A percentile compares a stretch with the other conserved stretches of the same genome.
phyloP scores from a whole-genome alignment of 2,888 invertebrate genomes.

The Buathra laborator region DNA sequence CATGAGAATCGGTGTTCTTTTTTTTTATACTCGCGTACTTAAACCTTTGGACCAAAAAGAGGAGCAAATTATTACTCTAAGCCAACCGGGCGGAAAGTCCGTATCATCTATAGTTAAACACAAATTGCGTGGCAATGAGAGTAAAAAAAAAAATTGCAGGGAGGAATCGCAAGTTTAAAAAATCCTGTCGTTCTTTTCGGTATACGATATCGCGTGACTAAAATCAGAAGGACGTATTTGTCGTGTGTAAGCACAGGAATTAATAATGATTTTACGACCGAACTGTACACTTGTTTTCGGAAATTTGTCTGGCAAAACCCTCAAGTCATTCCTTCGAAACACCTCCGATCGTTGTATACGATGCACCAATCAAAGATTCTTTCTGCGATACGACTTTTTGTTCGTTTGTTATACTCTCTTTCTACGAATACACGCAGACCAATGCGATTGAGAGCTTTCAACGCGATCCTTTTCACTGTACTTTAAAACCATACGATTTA shows the following conservation, averaged over 20 bases:
- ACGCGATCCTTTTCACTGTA: conserved; percentile 14
- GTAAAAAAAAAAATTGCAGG: no score
- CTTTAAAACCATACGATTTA: conserved; percentile 39
- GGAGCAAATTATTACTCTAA: conserved; percentile 24
- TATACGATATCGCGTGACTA: not conserved
- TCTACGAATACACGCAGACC: conserved; percentile 4
- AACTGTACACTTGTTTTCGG: not conserved
- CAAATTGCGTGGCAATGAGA: conserved; percentile 1
- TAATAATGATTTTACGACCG: not conserved
- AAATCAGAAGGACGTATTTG: no score
- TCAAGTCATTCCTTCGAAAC: not conserved
- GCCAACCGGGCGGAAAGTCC: not conserved
- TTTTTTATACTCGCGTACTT: conserved; percentile 40
- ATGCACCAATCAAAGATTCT: not conserved
- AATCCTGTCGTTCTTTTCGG: not conserved
- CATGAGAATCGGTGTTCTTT: conserved; percentile 46
- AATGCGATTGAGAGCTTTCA: conserved; percentile 23
- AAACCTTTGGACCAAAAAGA: conserved; percentile 26
- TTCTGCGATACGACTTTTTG: not conserved
- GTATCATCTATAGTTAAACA: not conserved
- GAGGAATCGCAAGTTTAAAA: not conserved
- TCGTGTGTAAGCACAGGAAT: no score
- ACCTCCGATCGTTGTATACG: not conserved
- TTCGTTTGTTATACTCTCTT: no score
- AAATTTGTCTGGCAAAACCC: not conserved